Evolutionary conservation across 2,888 invertebrate species (phyloP), one percentile per base, ranked within the genome.

Genomic region (Ophraella communa): DNA sequence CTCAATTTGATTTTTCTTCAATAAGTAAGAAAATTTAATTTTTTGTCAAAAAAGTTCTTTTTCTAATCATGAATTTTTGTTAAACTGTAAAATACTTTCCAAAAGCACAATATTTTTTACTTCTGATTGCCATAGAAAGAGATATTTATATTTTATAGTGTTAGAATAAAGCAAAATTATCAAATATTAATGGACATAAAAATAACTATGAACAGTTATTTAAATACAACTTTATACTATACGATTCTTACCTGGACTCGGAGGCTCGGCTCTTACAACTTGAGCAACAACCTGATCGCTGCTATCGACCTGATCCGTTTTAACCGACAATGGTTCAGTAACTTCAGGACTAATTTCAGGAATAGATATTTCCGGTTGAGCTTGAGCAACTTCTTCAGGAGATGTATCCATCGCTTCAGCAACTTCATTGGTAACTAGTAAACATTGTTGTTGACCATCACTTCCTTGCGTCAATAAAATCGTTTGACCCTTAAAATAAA

Each of bases 191-290:
- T n/a, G n/a, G n/a, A n/a, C n/a, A n/a, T n/a, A n/a, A n/a, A n/a
- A n/a, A n/a, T n/a, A n/a, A n/a, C n/a, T n/a, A n/a, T n/a, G n/a
- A n/a, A n/a, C n/a, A n/a, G n/a, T n/a, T n/a, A n/a, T n/a, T n/a
- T n/a, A n/a, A n/a, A n/a, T n/a, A n/a, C n/a, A n/a, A n/a, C 11
- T 20, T 45, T 30, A 8, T 10, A n/a, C n/a, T n/a, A 39, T n/a
- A 49, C 14, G 5, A 2, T 7, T 11, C 27, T 82, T 81, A 92
- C 93, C 93, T 74, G 93, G 93, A 71, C 92, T 91, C 33, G 93
- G 93, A 73, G 91, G 87, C 79, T 93, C 93, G 0, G 93, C 92
- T 84, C 93, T 91, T 60, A 94, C 89, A 62, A 94, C 89, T 83
- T 94, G 93, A 67, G 94, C 94, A 64, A 93, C 92, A 76, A 94